A percentile compares a stretch with the other conserved stretches of the same genome.
These are phyloP conservation scores for Pseudoatta argentina DNA, from an alignment of 1,140 invertebrate species.

Conservation along the genomic window DNA sequence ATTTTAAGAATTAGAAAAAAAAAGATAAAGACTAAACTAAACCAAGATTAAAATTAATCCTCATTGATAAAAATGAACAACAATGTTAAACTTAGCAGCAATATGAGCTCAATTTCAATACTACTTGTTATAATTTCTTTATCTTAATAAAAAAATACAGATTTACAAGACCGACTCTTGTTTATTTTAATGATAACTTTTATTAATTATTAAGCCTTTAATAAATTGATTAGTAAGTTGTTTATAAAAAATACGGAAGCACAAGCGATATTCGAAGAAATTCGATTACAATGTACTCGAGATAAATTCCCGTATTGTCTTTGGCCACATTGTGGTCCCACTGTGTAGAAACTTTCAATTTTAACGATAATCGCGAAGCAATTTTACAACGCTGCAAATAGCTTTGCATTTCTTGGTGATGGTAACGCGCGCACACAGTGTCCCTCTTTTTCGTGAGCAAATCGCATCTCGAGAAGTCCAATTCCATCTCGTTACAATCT, in stretches of 20 bases:
- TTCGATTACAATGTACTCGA: not conserved
- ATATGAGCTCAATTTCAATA: not conserved
- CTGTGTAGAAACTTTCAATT: conserved; percentile 35
- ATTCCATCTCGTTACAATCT: conserved; percentile 66
- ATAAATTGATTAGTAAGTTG: not conserved
- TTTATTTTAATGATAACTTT: not conserved
- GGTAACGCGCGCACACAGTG: conserved; percentile 7
- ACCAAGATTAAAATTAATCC: too few relatives aligned
- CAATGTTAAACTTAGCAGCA: not conserved
- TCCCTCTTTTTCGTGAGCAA: conserved; percentile 42
- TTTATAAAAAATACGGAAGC: not conserved
- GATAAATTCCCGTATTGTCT: not conserved
- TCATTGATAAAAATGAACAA: too few relatives aligned
- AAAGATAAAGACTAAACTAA: too few relatives aligned
- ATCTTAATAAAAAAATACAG: not conserved
- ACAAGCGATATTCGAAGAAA: not conserved
- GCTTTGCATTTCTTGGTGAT: conserved; percentile 9
- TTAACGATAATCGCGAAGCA: conserved; percentile 21
- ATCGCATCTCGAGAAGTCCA: conserved; percentile 56
- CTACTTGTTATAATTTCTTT: not conserved
- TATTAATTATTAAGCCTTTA: not conserved
- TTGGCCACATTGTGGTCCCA: not conserved
- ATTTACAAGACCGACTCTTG: not conserved
- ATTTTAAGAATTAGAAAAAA: too few relatives aligned
- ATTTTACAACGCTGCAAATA: conserved; percentile 23